A percentile compares a stretch with the other conserved stretches of the same genome.
phyloP scores from a whole-genome alignment of 2,888 invertebrate species.

The Philereme transversata region DNA sequence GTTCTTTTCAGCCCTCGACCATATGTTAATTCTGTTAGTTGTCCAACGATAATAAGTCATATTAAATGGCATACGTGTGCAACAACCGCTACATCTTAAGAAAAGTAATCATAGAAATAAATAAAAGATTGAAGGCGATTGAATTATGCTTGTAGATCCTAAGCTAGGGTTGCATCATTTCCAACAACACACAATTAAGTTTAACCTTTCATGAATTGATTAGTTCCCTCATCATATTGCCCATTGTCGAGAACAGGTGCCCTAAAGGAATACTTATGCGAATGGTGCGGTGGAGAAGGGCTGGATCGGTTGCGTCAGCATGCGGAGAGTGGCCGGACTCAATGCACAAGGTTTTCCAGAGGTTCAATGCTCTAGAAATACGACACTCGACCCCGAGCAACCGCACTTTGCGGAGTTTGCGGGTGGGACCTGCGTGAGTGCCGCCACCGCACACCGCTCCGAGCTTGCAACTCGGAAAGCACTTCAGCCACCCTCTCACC shows the following conservation, averaged over 20 bases:
- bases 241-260: slow-evolving; percentile 75
- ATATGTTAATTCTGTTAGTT: slow-evolving; percentile 53
- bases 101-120: slow-evolving; percentile 4
- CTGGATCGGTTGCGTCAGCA: slow-evolving; percentile 78
- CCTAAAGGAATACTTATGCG: slow-evolving; percentile 80
- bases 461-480: slow-evolving; percentile 1
- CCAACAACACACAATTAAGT: slow-evolving; percentile 65
- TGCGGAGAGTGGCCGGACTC: slow-evolving; percentile 79
- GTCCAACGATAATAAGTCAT: slow-evolving; percentile 26
- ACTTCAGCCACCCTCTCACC: neutral
- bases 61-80: neutral
- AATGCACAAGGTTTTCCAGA: slow-evolving; percentile 81
- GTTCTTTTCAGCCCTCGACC: slow-evolving; percentile 48
- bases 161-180: slow-evolving; percentile 56
- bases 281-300: slow-evolving; percentile 75
- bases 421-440: slow-evolving; percentile 52
- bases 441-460: slow-evolving; percentile 40
- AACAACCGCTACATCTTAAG: neutral
- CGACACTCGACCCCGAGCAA: slow-evolving; percentile 76
- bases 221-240: slow-evolving; percentile 62
- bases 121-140: slow-evolving; percentile 16
- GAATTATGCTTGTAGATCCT: slow-evolving; percentile 24
- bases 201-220: slow-evolving; percentile 76
- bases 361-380: slow-evolving; percentile 84
- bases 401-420: slow-evolving; percentile 60